phyloP scores from a whole-genome alignment of 2,888 invertebrate species.

The Agrochola circellaris region DNA sequence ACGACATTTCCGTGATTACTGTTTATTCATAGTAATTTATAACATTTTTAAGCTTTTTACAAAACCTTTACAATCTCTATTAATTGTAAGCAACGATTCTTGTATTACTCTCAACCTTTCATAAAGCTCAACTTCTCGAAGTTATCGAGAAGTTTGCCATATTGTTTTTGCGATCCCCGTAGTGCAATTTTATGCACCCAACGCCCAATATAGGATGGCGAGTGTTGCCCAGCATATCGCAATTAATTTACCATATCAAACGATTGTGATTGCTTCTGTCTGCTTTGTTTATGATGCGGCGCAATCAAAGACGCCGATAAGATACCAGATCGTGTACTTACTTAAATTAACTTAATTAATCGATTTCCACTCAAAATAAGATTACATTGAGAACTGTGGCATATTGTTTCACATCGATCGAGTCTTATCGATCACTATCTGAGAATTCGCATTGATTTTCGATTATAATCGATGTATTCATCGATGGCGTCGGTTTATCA shows the following conservation, averaged over 20 bases:
- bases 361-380: constrained; percentile 61
- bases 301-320: constrained; percentile 70
- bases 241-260: constrained; percentile 72
- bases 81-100: neutral
- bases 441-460: constrained; percentile 63
- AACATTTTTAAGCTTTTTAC: neutral
- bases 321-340: constrained; percentile 59
- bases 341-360: constrained; percentile 67
- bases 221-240: constrained; percentile 66
- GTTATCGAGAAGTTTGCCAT: neutral
- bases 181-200: constrained; percentile 61
- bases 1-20: too few species aligned
- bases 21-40: neutral
- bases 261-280: constrained; percentile 68
- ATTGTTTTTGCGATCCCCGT: neutral
- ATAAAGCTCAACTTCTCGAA: neutral
- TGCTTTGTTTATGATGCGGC: constrained; percentile 74
- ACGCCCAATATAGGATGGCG: constrained; percentile 67
- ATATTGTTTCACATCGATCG: constrained; percentile 63
- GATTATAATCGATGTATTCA: constrained; percentile 55
- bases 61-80: neutral
- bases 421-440: constrained; percentile 57
- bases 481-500: constrained; percentile 47
- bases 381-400: constrained; percentile 64
- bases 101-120: neutral